Evolutionary conservation across 2,797 vertebrate species (phyloP).

Genomic region (Gallinago solitaria): DNA sequence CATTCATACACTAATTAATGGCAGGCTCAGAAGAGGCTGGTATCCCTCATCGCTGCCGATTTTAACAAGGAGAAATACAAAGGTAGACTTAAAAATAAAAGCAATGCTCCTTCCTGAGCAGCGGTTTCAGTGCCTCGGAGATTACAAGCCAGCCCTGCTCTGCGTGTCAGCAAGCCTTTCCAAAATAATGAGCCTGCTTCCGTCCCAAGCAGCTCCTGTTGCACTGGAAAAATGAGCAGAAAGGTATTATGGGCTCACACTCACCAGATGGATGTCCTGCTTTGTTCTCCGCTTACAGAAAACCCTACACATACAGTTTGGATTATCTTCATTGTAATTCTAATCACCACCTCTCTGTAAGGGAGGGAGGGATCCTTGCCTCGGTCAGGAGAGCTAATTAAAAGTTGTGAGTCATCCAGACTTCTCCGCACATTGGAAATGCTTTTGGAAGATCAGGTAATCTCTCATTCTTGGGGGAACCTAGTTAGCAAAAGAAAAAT

Average conservation of each 20-base stretch:
- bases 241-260: conserved; percentile 67
- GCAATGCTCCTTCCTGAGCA: conserved; percentile 51
- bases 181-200: conserved; percentile 63
- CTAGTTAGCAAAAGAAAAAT: conserved; percentile 28
- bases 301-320: conserved; percentile 64
- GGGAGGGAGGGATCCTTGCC: conserved; percentile 47
- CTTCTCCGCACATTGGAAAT: neutral
- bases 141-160: conserved; percentile 53
- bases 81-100: conserved; percentile 61
- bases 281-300: conserved; percentile 66
- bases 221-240: conserved; percentile 68
- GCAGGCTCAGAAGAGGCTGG: conserved; percentile 27
- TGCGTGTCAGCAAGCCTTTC: conserved; percentile 53
- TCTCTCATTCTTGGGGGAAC: conserved; percentile 44
- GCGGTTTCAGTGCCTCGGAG: conserved; percentile 41
- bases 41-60: neutral
- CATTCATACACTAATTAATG: conserved; percentile 43
- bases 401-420: conserved; percentile 64
- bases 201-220: conserved; percentile 59
- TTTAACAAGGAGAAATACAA: conserved; percentile 65
- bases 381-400: conserved; percentile 63
- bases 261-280: conserved; percentile 69
- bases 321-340: conserved; percentile 74
- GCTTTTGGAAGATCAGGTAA: conserved; percentile 62
- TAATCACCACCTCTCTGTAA: conserved; percentile 58